Percentiles rank a stretch among this genome's conserved stretches.
Evolutionary conservation across 2,888 invertebrate species (phyloP).

Genomic region (Trypoxylon attenuatum): DNA sequence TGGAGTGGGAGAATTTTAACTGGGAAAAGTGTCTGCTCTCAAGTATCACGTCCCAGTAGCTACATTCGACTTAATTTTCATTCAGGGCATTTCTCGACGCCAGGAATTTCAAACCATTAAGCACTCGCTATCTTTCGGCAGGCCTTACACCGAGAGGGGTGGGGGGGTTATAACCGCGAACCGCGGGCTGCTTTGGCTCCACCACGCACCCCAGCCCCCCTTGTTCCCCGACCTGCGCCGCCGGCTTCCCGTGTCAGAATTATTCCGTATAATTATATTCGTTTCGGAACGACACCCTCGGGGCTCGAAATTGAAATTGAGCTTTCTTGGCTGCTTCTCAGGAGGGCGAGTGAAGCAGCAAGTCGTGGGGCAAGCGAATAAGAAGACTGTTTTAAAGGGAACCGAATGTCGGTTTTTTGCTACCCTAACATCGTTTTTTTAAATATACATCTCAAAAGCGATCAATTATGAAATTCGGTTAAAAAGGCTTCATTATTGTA

Average conservation of each 20-base stretch:
- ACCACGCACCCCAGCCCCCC: too few relatives aligned
- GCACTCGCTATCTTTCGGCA: slow-evolving; percentile 71
- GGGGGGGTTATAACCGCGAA: slow-evolving; percentile 53
- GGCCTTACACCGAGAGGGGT: slow-evolving; percentile 52
- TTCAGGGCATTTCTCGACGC: slow-evolving; percentile 69
- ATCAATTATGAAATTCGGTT: too few relatives aligned
- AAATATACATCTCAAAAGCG: too few relatives aligned
- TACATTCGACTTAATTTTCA: slow-evolving; percentile 71
- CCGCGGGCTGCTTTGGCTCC: slow-evolving; percentile 43
- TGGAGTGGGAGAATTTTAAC: too few relatives aligned
- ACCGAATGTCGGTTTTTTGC: too few relatives aligned
- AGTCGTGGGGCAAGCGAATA: slow-evolving; percentile 1
- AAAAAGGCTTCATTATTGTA: too few relatives aligned
- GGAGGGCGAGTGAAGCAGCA: slow-evolving; percentile 4
- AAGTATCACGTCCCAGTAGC: too few relatives aligned
- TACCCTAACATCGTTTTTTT: too few relatives aligned
- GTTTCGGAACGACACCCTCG: slow-evolving; percentile 74
- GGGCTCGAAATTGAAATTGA: slow-evolving; percentile 74
- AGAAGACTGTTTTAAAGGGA: too few relatives aligned
- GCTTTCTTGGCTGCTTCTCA: slow-evolving; percentile 60
- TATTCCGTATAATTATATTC: slow-evolving; percentile 75
- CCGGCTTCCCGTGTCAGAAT: slow-evolving; percentile 65
- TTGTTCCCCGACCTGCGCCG: not conserved
- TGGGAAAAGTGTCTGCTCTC: too few relatives aligned
- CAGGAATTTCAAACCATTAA: slow-evolving; percentile 73